Conservation (phyloP, 2,797 vertebrate species). For the Phrynocephalus forsythii region DNA sequence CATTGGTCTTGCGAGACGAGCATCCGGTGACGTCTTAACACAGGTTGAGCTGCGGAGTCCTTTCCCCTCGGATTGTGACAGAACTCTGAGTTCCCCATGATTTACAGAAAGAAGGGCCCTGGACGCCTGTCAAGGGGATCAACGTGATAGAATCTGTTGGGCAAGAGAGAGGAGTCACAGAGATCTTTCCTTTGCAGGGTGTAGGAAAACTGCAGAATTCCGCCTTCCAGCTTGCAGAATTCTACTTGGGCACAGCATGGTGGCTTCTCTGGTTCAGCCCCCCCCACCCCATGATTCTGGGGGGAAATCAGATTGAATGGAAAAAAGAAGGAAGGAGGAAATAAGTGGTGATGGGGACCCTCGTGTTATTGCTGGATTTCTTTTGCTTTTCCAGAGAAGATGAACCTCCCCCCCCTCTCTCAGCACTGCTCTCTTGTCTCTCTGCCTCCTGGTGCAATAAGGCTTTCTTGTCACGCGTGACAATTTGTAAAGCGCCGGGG, state of each 20-base stretch:
- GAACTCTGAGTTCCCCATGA: background rate
- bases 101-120: background rate
- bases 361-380: background rate
- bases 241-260: background rate
- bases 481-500: background rate
- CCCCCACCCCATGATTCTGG: background rate
- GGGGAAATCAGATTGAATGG: background rate
- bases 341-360: too few species aligned
- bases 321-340: background rate
- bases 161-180: background rate
- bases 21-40: background rate
- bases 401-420: background rate
- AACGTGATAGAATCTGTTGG: background rate
- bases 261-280: too few species aligned
- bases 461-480: slow-evolving; percentile 15
- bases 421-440: background rate
- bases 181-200: background rate
- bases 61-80: too few species aligned
- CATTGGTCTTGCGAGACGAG: background rate
- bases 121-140: too few species aligned
- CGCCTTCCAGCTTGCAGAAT: background rate
- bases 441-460: background rate
- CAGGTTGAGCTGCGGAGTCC: background rate
- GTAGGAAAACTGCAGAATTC: background rate
- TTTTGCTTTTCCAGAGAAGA: background rate